Conservation (phyloP, 2,113 vertebrate species). For the Pollimyrus isidori region DNA sequence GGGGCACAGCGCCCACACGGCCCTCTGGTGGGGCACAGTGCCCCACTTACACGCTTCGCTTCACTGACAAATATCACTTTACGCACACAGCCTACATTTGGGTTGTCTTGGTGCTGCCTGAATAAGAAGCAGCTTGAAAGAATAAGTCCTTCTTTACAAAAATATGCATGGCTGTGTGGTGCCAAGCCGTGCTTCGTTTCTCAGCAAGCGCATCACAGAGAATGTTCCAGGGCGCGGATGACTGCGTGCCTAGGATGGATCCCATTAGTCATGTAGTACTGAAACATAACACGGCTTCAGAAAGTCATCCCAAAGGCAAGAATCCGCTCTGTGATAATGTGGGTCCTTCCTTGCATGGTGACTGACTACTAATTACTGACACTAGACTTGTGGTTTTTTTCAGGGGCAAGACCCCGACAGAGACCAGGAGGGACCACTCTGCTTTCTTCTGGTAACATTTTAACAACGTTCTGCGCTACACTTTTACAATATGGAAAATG, state of each 20-base stretch:
- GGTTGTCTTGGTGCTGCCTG: neutral
- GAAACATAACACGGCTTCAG: neutral
- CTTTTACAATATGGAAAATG: neutral
- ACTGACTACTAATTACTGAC: neutral
- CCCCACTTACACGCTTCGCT: neutral
- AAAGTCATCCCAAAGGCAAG: neutral
- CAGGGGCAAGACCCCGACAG: neutral
- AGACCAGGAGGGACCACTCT: neutral
- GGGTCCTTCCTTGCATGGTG: neutral
- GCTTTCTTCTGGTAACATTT: neutral
- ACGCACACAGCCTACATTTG: neutral
- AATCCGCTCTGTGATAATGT: neutral
- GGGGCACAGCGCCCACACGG: neutral
- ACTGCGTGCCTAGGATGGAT: neutral
- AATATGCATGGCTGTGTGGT: neutral
- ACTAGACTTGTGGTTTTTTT: neutral
- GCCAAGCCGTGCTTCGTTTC: neutral
- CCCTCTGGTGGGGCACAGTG: too few species aligned
- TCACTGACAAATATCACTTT: neutral
- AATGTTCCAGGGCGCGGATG: neutral
- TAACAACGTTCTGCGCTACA: neutral
- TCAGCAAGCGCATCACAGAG: neutral
- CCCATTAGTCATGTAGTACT: neutral
- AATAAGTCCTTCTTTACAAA: neutral
- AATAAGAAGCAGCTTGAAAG: neutral